Evolutionary conservation across 2,888 invertebrate genomes (phyloP), one percentile per base, ranked within the genome.

Genomic region (Cosmopolites sordidus): DNA sequence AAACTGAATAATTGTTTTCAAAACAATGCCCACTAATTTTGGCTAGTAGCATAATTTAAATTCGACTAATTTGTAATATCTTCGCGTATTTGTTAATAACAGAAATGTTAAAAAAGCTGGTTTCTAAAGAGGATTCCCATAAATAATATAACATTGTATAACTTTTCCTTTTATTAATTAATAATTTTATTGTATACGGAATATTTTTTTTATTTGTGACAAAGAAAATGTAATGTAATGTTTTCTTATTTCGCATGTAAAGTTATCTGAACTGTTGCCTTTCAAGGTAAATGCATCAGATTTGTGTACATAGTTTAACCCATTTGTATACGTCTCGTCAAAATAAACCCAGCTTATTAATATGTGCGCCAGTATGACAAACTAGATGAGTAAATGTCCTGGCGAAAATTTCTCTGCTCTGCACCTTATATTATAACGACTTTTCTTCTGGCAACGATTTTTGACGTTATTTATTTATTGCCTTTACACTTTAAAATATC

Each of bases 191-290:
- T 27, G 5, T 9, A 6, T 9, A 6, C 27, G 27, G n/a, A n/a
- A 6, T 43, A 44, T 41, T 46, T 42, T 52, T 37, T 47, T 38
- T 27, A 18, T 18, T 51, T 51, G 40, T 17, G 42, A 27, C 16
- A 3, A 2, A n/a, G 39, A 22, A 15, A 38, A 44, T 44, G 38
- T 43, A 16, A 16, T 44, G 44, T 51, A 51, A 51, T 51, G 27
- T 51, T 44, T 44, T 39, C 51, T 29, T 38, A 39, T 48, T 52
- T 52, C 37, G 52, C 47, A 52, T 47, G 52, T 52, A 42, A 43
- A 52, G 47, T 42, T 52, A 43, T 52, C 43, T 16, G 43, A 47
- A 47, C 47, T 52, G 52, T 44, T 44, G 44, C 51, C 44, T 51
- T 39, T 52, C 47, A 42, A 22, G 47, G 51, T 38, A 51, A 52